phyloP scores from a whole-genome alignment of 2,113 vertebrate genomes.

The Cyanoderma ruficeps region DNA sequence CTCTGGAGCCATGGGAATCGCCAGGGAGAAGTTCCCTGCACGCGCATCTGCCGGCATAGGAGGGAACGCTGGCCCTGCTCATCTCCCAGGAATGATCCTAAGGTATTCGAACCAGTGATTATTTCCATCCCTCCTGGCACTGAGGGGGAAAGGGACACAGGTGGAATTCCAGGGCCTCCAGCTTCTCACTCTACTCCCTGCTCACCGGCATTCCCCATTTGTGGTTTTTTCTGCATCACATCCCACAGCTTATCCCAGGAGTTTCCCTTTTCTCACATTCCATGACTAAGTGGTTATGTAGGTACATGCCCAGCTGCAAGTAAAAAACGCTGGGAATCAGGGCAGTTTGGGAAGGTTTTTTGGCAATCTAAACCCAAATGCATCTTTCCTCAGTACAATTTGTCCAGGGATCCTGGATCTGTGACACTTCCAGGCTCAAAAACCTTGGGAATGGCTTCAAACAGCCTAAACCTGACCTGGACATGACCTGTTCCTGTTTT shows the following conservation, averaged over 20 bases:
- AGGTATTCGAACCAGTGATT: background rate
- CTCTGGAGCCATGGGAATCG: rapidly evolving
- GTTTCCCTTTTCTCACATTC: background rate
- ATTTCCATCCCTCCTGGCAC: background rate
- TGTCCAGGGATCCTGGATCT: background rate
- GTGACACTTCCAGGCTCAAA: background rate
- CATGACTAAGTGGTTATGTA: background rate
- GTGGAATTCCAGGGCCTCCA: background rate
- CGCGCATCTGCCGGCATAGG: rapidly evolving
- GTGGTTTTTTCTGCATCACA: background rate
- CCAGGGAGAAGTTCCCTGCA: background rate
- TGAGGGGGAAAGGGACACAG: background rate
- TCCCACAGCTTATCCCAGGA: background rate
- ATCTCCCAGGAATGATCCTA: background rate
- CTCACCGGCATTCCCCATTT: background rate
- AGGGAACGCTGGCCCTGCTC: background rate
- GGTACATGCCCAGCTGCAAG: background rate
- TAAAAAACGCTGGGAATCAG: background rate
- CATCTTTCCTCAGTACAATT: background rate
- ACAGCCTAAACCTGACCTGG: background rate
- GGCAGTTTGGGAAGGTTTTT: background rate
- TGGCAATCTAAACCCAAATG: background rate
- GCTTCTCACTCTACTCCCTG: background rate
- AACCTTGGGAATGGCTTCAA: background rate
- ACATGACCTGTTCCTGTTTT: background rate